These are phyloP conservation scores for Diloba caeruleocephala DNA, from an alignment of 2,888 invertebrate species.

Conservation along the genomic window DNA sequence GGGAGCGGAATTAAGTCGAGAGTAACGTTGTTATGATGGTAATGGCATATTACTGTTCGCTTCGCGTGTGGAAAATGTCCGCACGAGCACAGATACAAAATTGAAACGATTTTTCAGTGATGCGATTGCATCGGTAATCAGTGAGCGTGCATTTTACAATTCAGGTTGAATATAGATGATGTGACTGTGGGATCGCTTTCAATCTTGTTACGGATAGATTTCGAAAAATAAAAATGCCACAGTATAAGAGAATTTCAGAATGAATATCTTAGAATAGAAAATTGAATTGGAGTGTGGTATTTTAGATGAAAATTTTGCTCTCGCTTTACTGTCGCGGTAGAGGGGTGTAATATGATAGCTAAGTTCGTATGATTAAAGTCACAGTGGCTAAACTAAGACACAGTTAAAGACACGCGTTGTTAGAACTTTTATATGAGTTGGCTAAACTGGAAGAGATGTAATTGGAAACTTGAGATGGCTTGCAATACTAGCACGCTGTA, in stretches of 20 bases:
- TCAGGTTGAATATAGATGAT: slow-evolving; percentile 51
- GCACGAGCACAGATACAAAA: slow-evolving; percentile 74
- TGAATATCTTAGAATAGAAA: background rate
- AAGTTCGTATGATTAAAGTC: slow-evolving; percentile 52
- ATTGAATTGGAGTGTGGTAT: background rate
- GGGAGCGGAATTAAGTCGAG: slow-evolving; percentile 84
- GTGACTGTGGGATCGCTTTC: slow-evolving; percentile 34
- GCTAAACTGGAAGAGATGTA: slow-evolving; percentile 82
- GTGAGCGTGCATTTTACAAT: slow-evolving; percentile 65
- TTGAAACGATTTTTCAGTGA: slow-evolving; percentile 83
- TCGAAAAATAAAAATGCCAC: slow-evolving; percentile 6
- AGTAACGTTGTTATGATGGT: slow-evolving; percentile 85
- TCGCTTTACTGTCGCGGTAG: background rate
- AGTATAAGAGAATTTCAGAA: background rate
- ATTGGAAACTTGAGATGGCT: slow-evolving; percentile 84
- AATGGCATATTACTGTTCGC: slow-evolving; percentile 81
- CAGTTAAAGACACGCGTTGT: slow-evolving; percentile 74
- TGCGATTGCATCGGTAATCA: slow-evolving; percentile 78
- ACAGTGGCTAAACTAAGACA: slow-evolving; percentile 57
- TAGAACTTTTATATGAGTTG: slow-evolving; percentile 86
- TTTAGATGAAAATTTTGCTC: background rate
- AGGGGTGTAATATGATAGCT: background rate
- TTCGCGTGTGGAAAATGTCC: slow-evolving; percentile 78
- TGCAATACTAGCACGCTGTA: slow-evolving; percentile 61
- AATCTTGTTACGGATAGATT: slow-evolving; percentile 15